Evolutionary conservation across 1,140 invertebrate genomes (phyloP).

Genomic region (Idris sp.): DNA sequence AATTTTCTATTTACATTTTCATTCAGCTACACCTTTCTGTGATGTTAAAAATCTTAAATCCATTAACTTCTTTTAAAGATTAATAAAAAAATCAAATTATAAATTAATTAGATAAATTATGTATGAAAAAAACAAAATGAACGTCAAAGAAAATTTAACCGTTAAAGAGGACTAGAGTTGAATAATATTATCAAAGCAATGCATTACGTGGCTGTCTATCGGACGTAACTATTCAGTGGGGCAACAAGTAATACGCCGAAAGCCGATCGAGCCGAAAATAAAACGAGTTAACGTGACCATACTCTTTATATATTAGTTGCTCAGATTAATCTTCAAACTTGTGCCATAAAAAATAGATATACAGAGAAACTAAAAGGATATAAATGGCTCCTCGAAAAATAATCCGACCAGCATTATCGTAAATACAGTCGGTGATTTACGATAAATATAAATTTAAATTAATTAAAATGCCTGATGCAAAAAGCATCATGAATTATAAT

Average conservation of each 20-base stretch:
- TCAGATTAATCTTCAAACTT: constrained; percentile 33
- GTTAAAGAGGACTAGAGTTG: background rate
- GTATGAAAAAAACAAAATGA: no score
- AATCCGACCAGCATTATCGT: constrained; percentile 1
- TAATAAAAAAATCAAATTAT: no score
- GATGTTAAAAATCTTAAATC: background rate
- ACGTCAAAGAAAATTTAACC: background rate
- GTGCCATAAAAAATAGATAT: constrained; percentile 28
- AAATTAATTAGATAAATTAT: no score
- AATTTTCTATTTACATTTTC: no score
- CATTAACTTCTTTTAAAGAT: constrained; percentile 1
- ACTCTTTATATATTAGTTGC: constrained; percentile 49
- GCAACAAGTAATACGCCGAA: constrained; percentile 46
- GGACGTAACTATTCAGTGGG: constrained; percentile 52
- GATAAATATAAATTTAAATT: no score
- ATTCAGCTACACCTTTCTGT: no score
- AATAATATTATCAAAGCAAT: constrained; percentile 36
- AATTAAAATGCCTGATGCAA: background rate
- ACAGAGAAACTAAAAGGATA: constrained; percentile 4
- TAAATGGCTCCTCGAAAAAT: constrained; percentile 6
- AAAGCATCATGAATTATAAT: no score
- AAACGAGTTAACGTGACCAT: constrained; percentile 47
- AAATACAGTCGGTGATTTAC: background rate
- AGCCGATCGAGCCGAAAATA: constrained; percentile 52
- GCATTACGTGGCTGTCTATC: constrained; percentile 35